Conservation (phyloP, 2,888 invertebrate genomes). For the Morinoia aosen region DNA sequence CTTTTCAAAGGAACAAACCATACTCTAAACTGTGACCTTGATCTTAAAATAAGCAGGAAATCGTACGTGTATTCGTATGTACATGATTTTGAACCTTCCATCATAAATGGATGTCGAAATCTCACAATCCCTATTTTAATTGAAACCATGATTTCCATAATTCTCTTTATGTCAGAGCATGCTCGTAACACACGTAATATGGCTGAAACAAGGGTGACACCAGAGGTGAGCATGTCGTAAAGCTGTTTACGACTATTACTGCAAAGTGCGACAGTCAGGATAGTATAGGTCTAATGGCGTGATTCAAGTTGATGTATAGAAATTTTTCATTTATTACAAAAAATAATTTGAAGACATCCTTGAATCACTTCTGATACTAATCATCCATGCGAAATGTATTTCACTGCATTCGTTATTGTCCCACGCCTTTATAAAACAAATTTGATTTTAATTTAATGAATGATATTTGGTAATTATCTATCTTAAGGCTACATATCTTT, state of each 20-base stretch:
- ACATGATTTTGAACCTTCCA: too few species aligned
- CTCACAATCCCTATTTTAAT: neutral
- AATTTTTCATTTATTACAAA: neutral
- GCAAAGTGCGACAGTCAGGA: neutral
- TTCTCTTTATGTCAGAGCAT: neutral
- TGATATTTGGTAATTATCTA: too few species aligned
- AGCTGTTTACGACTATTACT: neutral
- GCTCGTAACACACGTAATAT: neutral
- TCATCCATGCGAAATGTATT: neutral
- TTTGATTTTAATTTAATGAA: too few species aligned
- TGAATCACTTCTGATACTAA: too few species aligned
- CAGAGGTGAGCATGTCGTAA: neutral
- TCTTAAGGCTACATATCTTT: too few species aligned
- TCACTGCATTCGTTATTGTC: neutral
- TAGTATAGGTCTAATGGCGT: neutral
- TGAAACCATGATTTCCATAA: neutral
- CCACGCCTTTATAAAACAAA: neutral
- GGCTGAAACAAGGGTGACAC: neutral
- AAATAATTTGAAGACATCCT: neutral
- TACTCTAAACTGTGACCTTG: too few species aligned
- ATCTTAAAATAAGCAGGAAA: too few species aligned
- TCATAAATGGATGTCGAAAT: neutral
- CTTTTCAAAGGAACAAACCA: too few species aligned
- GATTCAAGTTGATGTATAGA: neutral
- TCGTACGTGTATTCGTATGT: too few species aligned